Conservation (phyloP, 2,888 invertebrate species). For the Agriopis leucophaearia region DNA sequence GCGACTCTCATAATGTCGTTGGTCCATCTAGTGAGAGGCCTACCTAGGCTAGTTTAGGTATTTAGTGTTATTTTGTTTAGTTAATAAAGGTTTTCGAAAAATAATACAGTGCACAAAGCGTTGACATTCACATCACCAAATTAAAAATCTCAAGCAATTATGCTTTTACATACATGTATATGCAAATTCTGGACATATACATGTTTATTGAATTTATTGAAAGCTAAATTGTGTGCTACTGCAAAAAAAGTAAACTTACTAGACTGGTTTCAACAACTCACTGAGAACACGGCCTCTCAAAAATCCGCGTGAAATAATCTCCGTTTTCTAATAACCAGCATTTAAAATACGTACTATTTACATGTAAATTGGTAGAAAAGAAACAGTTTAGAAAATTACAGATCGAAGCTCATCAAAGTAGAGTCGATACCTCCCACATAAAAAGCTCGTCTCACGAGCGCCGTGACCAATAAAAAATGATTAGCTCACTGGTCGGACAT, state of each 20-base stretch:
- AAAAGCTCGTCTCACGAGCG: slow-evolving; percentile 59
- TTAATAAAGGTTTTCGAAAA: too few relatives aligned
- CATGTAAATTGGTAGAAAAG: slow-evolving; percentile 43
- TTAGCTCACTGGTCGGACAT: slow-evolving; percentile 68
- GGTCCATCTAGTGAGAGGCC: too few relatives aligned
- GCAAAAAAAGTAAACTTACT: slow-evolving; percentile 37
- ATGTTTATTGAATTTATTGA: slow-evolving; percentile 39
- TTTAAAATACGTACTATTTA: slow-evolving; percentile 38
- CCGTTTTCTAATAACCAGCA: slow-evolving; percentile 41
- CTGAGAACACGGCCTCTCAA: slow-evolving; percentile 23
- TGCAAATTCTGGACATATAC: slow-evolving; percentile 31
- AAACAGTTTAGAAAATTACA: slow-evolving; percentile 47
- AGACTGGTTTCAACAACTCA: slow-evolving; percentile 35
- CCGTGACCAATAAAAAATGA: slow-evolving; percentile 72
- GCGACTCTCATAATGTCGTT: too few relatives aligned
- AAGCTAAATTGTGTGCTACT: slow-evolving; percentile 43
- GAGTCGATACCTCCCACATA: slow-evolving; percentile 65
- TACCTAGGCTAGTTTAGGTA: too few relatives aligned
- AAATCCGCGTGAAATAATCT: slow-evolving; percentile 33
- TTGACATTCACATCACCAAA: slow-evolving; percentile 2
- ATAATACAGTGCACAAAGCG: slow-evolving; percentile 21
- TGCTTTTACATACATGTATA: slow-evolving; percentile 7
- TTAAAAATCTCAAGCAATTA: slow-evolving; percentile 15
- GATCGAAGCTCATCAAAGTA: slow-evolving; percentile 51
- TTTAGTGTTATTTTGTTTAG: too few relatives aligned